Percentiles rank a stretch among this genome's conserved stretches.
Evolutionary conservation across 1,140 invertebrate genomes (phyloP).

Genomic region (Cotesia typhae): DNA sequence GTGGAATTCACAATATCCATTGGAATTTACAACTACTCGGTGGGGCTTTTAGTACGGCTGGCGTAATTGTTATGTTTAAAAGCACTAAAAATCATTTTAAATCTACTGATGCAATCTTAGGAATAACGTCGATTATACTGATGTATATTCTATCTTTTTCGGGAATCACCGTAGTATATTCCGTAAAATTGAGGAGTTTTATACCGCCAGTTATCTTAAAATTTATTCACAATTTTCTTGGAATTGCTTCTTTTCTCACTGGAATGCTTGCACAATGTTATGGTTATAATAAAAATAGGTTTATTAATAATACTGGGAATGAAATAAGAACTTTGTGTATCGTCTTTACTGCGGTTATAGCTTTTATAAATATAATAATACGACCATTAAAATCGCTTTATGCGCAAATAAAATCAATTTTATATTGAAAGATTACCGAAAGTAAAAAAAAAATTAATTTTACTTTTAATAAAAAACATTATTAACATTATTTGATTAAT

Average conservation of each 20-base stretch:
- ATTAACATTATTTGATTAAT: too few species aligned
- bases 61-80: conserved; percentile 44
- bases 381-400: conserved; percentile 43
- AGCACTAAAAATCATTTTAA: conserved; percentile 43
- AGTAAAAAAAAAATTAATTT: neutral
- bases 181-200: conserved; percentile 42
- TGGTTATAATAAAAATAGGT: conserved; percentile 45
- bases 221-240: conserved; percentile 54
- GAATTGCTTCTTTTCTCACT: conserved; percentile 48
- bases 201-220: conserved; percentile 50
- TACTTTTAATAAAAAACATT: neutral
- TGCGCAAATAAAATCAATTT: conserved; percentile 34
- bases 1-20: conserved; percentile 50
- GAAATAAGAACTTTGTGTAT: conserved; percentile 35
- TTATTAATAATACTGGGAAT: conserved; percentile 19
- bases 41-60: conserved; percentile 44
- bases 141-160: conserved; percentile 41
- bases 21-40: conserved; percentile 54
- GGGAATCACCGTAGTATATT: conserved; percentile 49
- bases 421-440: conserved; percentile 19
- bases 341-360: conserved; percentile 42
- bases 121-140: conserved; percentile 47
- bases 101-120: conserved; percentile 47
- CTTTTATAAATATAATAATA: conserved; percentile 43
- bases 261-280: conserved; percentile 51